Percentiles rank a stretch among this genome's conserved stretches.
These are phyloP conservation scores for Koerneria pararmatus DNA, from an alignment of 2,888 invertebrate species.

Conservation along the genomic window DNA sequence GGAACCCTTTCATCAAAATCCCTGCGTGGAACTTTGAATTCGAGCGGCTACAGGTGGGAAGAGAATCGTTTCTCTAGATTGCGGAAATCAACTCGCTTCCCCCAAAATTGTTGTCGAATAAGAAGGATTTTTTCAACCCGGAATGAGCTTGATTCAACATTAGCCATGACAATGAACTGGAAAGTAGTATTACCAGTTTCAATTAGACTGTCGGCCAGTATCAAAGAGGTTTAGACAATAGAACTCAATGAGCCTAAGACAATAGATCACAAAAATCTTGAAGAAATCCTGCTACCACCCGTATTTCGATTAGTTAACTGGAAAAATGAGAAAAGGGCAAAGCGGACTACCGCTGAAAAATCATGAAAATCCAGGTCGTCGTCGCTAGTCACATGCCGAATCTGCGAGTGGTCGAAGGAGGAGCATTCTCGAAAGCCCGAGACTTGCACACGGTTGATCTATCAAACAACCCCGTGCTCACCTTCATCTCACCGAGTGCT, in stretches of 20 bases:
- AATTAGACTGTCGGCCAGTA: too few species aligned
- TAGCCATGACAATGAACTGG: too few species aligned
- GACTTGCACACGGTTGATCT: slow-evolving; percentile 33
- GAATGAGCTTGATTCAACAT: too few species aligned
- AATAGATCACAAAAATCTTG: too few species aligned
- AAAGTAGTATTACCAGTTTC: too few species aligned
- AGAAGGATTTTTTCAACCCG: too few species aligned
- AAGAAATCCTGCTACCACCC: too few species aligned
- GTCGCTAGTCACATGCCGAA: slow-evolving; percentile 31
- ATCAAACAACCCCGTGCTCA: slow-evolving; percentile 31
- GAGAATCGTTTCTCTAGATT: too few species aligned
- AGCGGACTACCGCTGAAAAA: background rate
- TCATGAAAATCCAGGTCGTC: slow-evolving; percentile 28
- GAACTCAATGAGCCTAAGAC: too few species aligned
- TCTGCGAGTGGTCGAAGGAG: slow-evolving; percentile 33
- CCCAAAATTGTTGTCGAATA: background rate
- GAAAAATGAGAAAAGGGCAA: background rate
- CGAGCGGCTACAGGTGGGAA: slow-evolving; percentile 20
- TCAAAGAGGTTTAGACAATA: too few species aligned
- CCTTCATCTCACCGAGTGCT: slow-evolving; percentile 38
- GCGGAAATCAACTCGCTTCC: background rate
- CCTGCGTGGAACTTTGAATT: slow-evolving; percentile 21
- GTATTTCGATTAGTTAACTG: too few species aligned
- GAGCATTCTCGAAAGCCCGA: slow-evolving; percentile 35
- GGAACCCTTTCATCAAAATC: slow-evolving; percentile 20